Evolutionary conservation across 2,888 invertebrate genomes (phyloP), one percentile per base, ranked within the genome.

Genomic region (Empis stercorea): DNA sequence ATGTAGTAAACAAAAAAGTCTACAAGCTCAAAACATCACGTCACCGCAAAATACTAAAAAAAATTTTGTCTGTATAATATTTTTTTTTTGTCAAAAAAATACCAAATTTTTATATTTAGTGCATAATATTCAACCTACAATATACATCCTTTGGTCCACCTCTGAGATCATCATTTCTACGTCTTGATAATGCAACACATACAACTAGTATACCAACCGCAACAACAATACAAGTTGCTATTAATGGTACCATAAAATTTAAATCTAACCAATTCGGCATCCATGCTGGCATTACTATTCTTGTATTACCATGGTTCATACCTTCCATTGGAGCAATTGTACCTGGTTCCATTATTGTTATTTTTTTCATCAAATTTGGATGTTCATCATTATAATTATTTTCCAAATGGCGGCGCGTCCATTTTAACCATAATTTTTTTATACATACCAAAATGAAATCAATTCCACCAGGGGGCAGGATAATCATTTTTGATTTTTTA

Each of bases 151-250:
- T 79, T 72, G 78, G 78, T 78, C 89, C 89, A 68, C 89, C 82
- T 64, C 88, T 79, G 58, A 75, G 70, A 64, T 89, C 88, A 70
- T 86, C 77, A 52, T 82, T 74, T 66, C 89, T 80, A 68, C 88
- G 76, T 63, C 89, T 76, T 45, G 88, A 85, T 46, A 91, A 74
- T 34, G 89, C 89, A 60, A 91, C 83, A 71, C 91, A 91, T 67
- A 91, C 85, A 62, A 94, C 91, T 61, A 89, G 80, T 61, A 92
- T 80, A 53, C 92, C 91, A 58, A 92, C 87, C 59, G 91, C 78
- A 65, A 92, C 83, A 55, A 94, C 91, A 58, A 94, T 84, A 51
- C 92, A 76, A 27, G 91, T 91, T 39, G 91, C 91, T 60, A 87
- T 79, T 55, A 92, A 82, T 0, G 93, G 93, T 20, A 94, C 87